Conservation (phyloP, 2,888 invertebrate species). For the Creontiades dilutus region DNA sequence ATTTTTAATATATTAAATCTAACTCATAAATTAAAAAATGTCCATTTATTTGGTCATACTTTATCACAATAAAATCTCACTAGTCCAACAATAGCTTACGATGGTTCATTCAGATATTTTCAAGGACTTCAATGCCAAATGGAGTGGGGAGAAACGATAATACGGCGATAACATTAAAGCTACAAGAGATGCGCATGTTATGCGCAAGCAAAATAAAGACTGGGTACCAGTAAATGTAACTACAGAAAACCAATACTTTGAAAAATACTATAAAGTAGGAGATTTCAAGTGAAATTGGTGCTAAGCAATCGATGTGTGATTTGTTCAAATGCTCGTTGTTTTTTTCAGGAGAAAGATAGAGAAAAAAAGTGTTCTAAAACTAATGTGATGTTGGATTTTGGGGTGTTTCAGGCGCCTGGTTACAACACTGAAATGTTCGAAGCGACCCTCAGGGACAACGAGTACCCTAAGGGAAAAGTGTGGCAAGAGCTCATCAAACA, state of each 20-base stretch:
- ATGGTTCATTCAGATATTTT: neutral
- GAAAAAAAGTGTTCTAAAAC: neutral
- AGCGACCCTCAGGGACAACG: conserved; percentile 84
- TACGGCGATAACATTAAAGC: too few relatives aligned
- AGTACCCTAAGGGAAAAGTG: conserved; percentile 87
- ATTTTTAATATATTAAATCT: too few relatives aligned
- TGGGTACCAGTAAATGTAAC: too few relatives aligned
- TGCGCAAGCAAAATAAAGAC: too few relatives aligned
- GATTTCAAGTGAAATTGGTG: neutral
- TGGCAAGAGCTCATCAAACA: conserved; percentile 72
- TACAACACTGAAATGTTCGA: conserved; percentile 90
- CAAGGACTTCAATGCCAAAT: neutral
- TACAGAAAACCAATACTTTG: too few relatives aligned
- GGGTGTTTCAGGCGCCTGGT: conserved; percentile 83
- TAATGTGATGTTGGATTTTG: conserved; percentile 44
- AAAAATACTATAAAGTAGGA: too few relatives aligned
- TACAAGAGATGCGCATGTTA: too few relatives aligned
- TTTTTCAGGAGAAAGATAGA: neutral
- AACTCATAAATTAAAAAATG: too few relatives aligned
- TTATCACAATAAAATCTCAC: conserved; percentile 26
- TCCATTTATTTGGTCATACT: neutral
- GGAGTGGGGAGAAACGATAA: neutral
- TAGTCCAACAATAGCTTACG: neutral
- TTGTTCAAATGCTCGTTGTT: conserved; percentile 1
- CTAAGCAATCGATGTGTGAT: neutral